Percentiles rank a stretch among this genome's conserved stretches.
phyloP scores from a whole-genome alignment of 2,888 invertebrate genomes.

The Pecten maximus region DNA sequence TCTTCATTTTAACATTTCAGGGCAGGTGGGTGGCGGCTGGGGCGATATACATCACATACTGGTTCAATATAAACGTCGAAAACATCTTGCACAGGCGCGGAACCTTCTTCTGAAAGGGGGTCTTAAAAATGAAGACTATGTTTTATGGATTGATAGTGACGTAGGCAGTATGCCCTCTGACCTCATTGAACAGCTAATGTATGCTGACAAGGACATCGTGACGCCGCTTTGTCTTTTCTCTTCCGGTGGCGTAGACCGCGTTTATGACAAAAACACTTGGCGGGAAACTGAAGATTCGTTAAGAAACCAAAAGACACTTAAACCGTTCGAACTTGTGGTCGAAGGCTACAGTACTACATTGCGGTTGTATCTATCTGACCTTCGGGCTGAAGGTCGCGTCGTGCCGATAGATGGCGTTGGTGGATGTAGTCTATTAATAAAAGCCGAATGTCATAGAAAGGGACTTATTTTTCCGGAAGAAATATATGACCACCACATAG shows the following conservation, averaged over 20 bases:
- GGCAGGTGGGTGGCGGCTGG: conserved; percentile 66
- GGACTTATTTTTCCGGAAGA: conserved; percentile 77
- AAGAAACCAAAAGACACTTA: conserved; percentile 62
- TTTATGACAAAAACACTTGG: conserved; percentile 79
- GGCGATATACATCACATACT: conserved; percentile 66
- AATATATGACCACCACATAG: conserved; percentile 75
- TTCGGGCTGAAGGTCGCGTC: conserved; percentile 72
- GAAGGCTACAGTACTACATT: conserved; percentile 74
- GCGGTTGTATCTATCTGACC: conserved; percentile 72
- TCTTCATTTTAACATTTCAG: conserved; percentile 69
- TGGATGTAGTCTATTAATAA: conserved; percentile 75
- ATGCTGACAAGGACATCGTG: conserved; percentile 72
- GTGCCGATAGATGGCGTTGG: conserved; percentile 80
- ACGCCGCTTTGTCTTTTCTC: conserved; percentile 73
- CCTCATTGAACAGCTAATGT: conserved; percentile 76
- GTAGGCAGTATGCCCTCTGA: conserved; percentile 71
- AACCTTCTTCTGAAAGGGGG: conserved; percentile 70
- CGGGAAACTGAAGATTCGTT: conserved; percentile 74
- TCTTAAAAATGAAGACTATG: conserved; percentile 72
- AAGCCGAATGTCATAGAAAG: conserved; percentile 71
- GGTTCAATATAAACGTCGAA: conserved; percentile 70
- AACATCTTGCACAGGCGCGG: conserved; percentile 75
- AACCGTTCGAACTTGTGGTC: conserved; percentile 66
- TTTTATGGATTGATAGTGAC: conserved; percentile 79
- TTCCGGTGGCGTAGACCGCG: conserved; percentile 57